Base-by-base conservation (phyloP, 2,888 invertebrate genomes). In the Colostygia pectinataria region DNA sequence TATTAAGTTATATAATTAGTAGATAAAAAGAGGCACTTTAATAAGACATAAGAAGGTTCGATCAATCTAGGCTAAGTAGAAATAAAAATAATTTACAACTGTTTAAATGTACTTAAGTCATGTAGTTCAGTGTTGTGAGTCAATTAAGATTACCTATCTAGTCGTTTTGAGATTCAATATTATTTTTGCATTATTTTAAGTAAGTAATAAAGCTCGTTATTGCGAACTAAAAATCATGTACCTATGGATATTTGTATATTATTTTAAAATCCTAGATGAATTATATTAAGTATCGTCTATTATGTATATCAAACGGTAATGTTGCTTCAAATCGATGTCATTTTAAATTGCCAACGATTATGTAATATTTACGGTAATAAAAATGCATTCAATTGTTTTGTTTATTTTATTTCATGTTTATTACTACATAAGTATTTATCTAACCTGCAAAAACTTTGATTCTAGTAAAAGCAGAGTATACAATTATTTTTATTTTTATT, bases 161-260 rank as follows among this genome's bases (percentile, higher is more conserved):
- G 88, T 88, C 88, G 76, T 80, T 83, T 81, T 77, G 80, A 86
- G 78, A 83, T 86, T 83, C 44, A 70, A 69, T 72, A 61, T 66
- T 70, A 68, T 57, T 66, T 60, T 60, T 56, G 53, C 65, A 42
- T 44, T 49, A 45, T 56, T 25, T 25, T 43, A 37, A 38, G 14
- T 43, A 25, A 36, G 4, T 9, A 18, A 9, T 5, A n/a, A 24
- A n/a, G 48, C 48, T 59, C 58, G 63, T 61, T 66, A 61, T 66
- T 65, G 55, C 64, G 57, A 61, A 61, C 48, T 43, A 51, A 57
- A 65, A 61, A 61, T 55, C 36, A 56, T 46, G 42, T 48, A 34
- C 40, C n/a, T 44, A 25, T 49, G 33, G 10, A 36, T 45, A 53
- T 31, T 39, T 52, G 4, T 37, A 20, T 20, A 20, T n/a, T n/a